Base-by-base conservation (phyloP, 2,113 vertebrate genomes). In the Silurus glanis region DNA sequence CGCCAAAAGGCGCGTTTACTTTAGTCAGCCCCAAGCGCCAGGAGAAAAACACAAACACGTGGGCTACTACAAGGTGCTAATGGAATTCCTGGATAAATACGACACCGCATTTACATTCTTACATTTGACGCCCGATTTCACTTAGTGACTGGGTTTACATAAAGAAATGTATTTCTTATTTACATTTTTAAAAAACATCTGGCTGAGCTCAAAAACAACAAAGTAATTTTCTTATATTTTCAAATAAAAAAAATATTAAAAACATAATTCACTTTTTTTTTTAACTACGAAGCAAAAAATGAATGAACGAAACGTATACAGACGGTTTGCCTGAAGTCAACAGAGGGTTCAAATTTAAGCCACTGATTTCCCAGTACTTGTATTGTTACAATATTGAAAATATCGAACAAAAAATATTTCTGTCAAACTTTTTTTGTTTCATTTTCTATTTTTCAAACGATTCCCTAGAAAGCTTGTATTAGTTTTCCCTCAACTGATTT, bases 21-120 rank as follows among this genome's bases (percentile, higher is more conserved):
- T 83, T 80, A 85, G 67, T 74, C 59, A 76, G 83, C 86, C 85
- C 88, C 62, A 83, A 49, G 83, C 53, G 80, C 74, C 75, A 51
- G 28, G 53, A 80, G 53, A 75, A 85, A 85, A 83, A 85, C 37
- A 47, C n/a, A 82, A 82, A 81, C 67, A 79, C 74, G 56, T 86
- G 19, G 61, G 58, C 19, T 14, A 53, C 51, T 55, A 69, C 78
- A 62, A 85, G 28, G 59, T 78, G 66, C 7, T 9, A 71, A n/a
- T 64, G 1, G 28, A 6, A 12, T 49, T 82, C 79, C 56, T 9
- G 19, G 28, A 51, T 80, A 61, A 85, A 45, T 17, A 62, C 19
- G 67, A 86, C 72, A 49, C 3, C 13, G 37, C 37, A 71, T 47
- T 47, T 23, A 56, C 74, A 78, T 55, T 74, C 69, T 55, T 16